Percentiles rank a stretch among this genome's conserved stretches.
Conservation (phyloP, 2,113 vertebrate genomes). For the Archocentrus centrarchus region DNA sequence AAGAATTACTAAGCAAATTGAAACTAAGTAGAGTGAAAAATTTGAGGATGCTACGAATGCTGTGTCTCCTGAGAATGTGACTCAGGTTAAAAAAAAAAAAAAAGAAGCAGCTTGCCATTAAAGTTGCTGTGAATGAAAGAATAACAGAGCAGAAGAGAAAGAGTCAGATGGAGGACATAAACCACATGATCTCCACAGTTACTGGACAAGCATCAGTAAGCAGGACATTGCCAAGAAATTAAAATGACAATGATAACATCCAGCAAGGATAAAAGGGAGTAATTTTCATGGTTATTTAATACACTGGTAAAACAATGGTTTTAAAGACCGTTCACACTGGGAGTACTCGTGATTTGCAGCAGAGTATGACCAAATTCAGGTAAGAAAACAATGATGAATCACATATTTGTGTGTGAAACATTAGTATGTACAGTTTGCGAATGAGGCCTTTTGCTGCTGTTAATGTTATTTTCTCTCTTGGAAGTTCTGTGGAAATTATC, state of each 20-base stretch:
- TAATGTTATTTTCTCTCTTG: background rate
- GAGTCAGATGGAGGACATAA: background rate
- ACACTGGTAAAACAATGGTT: background rate
- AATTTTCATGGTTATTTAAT: constrained; percentile 1
- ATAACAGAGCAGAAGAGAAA: too few relatives aligned
- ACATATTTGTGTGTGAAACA: background rate
- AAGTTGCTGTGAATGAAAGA: too few relatives aligned
- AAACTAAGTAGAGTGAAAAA: background rate
- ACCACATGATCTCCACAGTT: background rate
- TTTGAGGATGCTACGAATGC: too few relatives aligned
- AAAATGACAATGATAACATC: background rate
- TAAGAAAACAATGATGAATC: background rate
- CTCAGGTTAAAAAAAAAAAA: too few relatives aligned
- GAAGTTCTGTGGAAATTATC: background rate
- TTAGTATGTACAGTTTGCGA: background rate
- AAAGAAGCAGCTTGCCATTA: too few relatives aligned
- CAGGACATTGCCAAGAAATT: background rate
- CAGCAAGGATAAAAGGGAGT: background rate
- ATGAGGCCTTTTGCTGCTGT: background rate
- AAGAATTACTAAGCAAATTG: background rate
- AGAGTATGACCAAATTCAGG: background rate
- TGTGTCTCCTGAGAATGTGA: too few relatives aligned
- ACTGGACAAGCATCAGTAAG: background rate
- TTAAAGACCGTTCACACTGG: background rate
- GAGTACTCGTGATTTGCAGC: background rate